phyloP scores from a whole-genome alignment of 2,888 invertebrate genomes.

The Mimachlamys varia region DNA sequence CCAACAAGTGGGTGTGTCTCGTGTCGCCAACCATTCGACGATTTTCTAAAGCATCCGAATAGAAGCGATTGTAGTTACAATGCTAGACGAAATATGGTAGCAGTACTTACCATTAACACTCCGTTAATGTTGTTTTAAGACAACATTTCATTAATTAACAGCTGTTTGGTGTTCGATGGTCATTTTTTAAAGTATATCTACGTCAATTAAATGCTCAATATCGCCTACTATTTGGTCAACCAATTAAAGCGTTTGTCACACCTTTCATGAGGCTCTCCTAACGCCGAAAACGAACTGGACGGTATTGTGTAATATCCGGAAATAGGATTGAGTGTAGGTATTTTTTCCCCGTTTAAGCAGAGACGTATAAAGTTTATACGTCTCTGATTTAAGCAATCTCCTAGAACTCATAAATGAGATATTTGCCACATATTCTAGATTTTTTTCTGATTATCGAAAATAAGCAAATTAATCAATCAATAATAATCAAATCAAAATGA shows the following conservation, averaged over 20 bases:
- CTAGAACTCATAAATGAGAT: no score
- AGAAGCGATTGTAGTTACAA: background rate
- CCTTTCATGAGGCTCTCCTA: background rate
- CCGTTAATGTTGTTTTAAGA: background rate
- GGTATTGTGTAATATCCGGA: no score
- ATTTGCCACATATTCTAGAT: no score
- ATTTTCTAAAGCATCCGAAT: background rate
- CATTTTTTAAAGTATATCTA: background rate
- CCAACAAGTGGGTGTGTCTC: background rate
- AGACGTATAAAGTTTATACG: no score
- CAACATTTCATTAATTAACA: constrained; percentile 18
- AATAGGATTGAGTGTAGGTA: no score
- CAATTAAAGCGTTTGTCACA: background rate
- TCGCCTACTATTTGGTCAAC: background rate
- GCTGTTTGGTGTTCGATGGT: background rate
- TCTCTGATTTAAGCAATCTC: no score
- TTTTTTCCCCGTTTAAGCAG: no score
- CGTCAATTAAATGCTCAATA: background rate
- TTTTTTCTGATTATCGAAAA: no score
- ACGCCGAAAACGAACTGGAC: background rate
- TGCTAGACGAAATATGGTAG: background rate
- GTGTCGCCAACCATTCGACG: background rate
- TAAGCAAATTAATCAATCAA: no score
- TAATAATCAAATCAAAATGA: no score
- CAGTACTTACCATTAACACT: background rate